Conservation (phyloP, 2,888 invertebrate species). For the Cynaeus angustus region DNA sequence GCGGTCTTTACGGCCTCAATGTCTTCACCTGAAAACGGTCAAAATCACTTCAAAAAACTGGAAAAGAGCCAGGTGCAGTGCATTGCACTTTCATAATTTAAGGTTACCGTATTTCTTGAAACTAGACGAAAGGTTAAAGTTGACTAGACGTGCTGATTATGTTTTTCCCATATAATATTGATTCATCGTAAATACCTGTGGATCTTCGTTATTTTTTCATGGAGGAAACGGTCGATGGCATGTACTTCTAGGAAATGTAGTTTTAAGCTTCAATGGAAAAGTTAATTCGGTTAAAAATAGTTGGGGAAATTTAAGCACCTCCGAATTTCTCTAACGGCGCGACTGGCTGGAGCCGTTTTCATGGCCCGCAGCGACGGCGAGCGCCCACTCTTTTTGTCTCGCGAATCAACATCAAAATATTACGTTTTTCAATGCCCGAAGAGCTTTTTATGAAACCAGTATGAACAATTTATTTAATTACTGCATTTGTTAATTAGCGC, state of each 20-base stretch:
- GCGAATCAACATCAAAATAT: not conserved
- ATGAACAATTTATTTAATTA: no score
- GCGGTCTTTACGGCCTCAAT: constrained; percentile 41
- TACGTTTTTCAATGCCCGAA: not conserved
- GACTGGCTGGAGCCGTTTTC: constrained; percentile 40
- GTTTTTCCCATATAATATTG: constrained; percentile 25
- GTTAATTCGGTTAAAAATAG: constrained; percentile 27
- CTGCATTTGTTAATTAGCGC: no score
- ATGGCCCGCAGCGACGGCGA: constrained; percentile 37
- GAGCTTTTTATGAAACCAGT: not conserved
- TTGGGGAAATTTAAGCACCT: constrained; percentile 18
- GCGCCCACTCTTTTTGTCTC: constrained; percentile 41
- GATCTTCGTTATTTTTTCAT: constrained; percentile 29
- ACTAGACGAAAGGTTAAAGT: constrained; percentile 37
- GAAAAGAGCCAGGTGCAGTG: constrained; percentile 29
- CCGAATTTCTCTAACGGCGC: constrained; percentile 31
- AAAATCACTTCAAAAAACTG: constrained; percentile 18
- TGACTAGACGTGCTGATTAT: constrained; percentile 21
- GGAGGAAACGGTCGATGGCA: not conserved
- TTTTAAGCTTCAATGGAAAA: not conserved
- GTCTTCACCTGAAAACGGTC: constrained; percentile 35
- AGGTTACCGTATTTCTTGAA: constrained; percentile 1
- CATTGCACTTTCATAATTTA: constrained; percentile 23
- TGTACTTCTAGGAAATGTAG: not conserved
- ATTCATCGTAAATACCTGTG: constrained; percentile 33